phyloP scores from a whole-genome alignment of 2,888 invertebrate species.

The Polylopha cassiicola region DNA sequence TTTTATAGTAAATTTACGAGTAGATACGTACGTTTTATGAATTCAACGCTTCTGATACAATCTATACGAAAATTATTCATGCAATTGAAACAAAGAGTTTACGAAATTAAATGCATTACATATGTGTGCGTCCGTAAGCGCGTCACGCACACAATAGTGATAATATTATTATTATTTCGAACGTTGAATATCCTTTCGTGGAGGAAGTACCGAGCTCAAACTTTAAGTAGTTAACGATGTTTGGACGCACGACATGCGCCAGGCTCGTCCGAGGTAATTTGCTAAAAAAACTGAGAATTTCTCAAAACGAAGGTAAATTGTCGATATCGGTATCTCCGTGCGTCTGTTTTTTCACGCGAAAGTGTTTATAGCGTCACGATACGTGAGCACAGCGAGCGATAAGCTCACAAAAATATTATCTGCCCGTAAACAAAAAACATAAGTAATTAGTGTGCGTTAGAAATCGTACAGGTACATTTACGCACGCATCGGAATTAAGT shows the following conservation, averaged over 20 bases:
- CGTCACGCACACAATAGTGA: slow-evolving; percentile 46
- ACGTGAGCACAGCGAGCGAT: slow-evolving; percentile 56
- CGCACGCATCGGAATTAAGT: slow-evolving; percentile 72
- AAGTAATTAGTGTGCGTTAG: slow-evolving; percentile 65
- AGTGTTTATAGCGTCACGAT: slow-evolving; percentile 60
- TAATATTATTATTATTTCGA: slow-evolving; percentile 33
- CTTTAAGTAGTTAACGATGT: slow-evolving; percentile 45
- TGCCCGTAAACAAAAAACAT: slow-evolving; percentile 58
- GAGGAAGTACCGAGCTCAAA: slow-evolving; percentile 66
- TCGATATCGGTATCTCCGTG: slow-evolving; percentile 10
- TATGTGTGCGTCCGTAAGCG: slow-evolving; percentile 36
- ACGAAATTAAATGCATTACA: slow-evolving; percentile 38
- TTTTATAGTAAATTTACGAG: slow-evolving; percentile 15
- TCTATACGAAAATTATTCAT: slow-evolving; percentile 39
- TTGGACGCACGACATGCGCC: slow-evolving; percentile 45
- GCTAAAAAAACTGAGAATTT: slow-evolving; percentile 8
- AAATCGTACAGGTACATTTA: slow-evolving; percentile 64
- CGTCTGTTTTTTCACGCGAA: slow-evolving; percentile 45
- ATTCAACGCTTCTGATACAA: slow-evolving; percentile 45
- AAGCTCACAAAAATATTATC: slow-evolving; percentile 68
- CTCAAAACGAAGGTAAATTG: slow-evolving; percentile 5
- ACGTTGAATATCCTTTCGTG: slow-evolving; percentile 50
- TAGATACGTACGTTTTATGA: slow-evolving; percentile 18
- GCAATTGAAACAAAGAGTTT: slow-evolving; percentile 42
- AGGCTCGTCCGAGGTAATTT: slow-evolving; percentile 15